These are phyloP conservation scores for Bos indicus DNA, from an alignment of 2,113 vertebrate genomes.

Conservation along the genomic window DNA sequence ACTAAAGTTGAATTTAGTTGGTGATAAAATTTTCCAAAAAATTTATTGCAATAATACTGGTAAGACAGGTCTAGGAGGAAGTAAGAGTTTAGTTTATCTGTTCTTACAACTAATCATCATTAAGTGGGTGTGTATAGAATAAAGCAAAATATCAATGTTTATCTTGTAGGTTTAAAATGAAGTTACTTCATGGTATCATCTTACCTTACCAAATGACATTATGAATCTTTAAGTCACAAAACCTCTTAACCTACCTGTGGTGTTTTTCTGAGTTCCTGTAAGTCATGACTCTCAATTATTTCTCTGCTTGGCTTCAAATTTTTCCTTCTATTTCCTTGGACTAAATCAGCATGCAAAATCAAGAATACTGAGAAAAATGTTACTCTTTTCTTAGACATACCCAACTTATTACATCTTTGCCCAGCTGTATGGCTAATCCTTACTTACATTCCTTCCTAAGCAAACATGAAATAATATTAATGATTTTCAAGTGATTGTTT, in stretches of 20 bases:
- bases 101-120: not conserved
- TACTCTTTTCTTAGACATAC: not conserved
- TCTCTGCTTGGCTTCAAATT: not conserved
- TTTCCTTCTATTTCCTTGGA: not conserved
- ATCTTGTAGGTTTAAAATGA: not conserved
- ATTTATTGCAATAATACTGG: not conserved
- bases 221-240: not conserved
- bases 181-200: not conserved
- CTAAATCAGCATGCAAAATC: not conserved
- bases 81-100: not conserved
- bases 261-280: not conserved
- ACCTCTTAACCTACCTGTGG: not conserved
- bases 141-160: not conserved
- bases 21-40: constrained; percentile 2
- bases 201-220: not conserved
- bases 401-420: not conserved
- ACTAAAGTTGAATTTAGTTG: not conserved
- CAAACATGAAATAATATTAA: not conserved
- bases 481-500: not conserved
- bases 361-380: not conserved
- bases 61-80: not conserved
- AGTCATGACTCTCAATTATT: not conserved
- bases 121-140: not conserved
- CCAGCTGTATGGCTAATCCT: not conserved
- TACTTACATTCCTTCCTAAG: not conserved